Conservation (phyloP, 1,140 invertebrate genomes). For the Anastrepha ludens region DNA sequence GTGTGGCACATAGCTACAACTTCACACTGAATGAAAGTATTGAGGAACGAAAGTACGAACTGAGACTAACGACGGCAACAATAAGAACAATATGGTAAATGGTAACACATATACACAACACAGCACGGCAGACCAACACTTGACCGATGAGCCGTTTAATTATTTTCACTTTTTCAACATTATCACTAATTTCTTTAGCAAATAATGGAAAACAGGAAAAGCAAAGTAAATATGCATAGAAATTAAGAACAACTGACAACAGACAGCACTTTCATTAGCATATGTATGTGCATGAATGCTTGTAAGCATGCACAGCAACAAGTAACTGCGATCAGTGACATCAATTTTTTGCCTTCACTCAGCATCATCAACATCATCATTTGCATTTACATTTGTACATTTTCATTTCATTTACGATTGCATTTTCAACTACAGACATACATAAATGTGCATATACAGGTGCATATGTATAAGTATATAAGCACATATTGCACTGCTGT, state of each 20-base stretch:
- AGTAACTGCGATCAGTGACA: neutral
- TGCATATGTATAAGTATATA: no score
- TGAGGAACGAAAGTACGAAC: neutral
- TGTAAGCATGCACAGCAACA: neutral
- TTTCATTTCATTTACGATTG: constrained; percentile 1
- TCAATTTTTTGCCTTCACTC: constrained; percentile 21
- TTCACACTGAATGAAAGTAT: neutral
- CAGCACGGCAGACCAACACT: neutral
- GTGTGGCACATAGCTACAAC: no score
- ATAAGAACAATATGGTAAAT: neutral
- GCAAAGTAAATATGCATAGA: constrained; percentile 36
- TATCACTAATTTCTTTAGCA: constrained; percentile 43
- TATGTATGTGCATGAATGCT: neutral
- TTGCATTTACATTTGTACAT: constrained; percentile 30
- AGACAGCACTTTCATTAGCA: neutral
- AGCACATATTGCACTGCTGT: neutral
- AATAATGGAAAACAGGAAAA: constrained; percentile 11
- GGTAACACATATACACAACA: neutral
- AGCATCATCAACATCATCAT: neutral
- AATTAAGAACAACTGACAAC: constrained; percentile 45
- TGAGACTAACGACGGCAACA: neutral
- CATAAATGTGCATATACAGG: neutral
- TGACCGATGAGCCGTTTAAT: neutral
- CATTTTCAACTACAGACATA: neutral
- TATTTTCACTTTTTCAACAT: constrained; percentile 27